Conservation (phyloP, 2,113 vertebrate genomes). For the Rana temporaria region DNA sequence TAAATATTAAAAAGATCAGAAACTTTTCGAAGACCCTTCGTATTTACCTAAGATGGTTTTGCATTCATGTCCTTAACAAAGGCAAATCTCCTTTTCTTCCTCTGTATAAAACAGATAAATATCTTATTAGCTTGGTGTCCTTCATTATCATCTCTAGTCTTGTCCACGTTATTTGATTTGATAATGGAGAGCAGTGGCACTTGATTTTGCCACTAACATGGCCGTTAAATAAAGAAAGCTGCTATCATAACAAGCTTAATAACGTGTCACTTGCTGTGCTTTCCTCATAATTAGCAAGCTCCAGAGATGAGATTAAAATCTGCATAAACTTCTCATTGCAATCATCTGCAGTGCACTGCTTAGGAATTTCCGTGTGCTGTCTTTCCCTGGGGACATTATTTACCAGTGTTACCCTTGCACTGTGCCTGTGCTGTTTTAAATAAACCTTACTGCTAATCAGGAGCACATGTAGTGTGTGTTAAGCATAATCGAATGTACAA, state of each 20-base stretch:
- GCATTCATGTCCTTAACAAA: neutral
- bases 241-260: constrained; percentile 52
- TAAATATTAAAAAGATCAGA: too few relatives aligned
- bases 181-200: neutral
- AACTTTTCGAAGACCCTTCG: too few relatives aligned
- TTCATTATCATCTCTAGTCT: neutral
- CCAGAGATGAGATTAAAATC: constrained; percentile 46
- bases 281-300: constrained; percentile 46
- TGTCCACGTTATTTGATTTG: neutral
- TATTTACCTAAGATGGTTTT: too few relatives aligned
- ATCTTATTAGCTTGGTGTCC: neutral
- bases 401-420: neutral
- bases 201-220: constrained; percentile 24
- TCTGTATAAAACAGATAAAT: neutral
- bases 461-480: too few relatives aligned
- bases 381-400: constrained; percentile 8
- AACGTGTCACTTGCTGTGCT: constrained; percentile 39
- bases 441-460: too few relatives aligned
- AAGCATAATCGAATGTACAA: too few relatives aligned
- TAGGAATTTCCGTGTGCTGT: constrained; percentile 20
- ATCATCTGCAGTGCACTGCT: constrained; percentile 32
- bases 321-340: constrained; percentile 41
- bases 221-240: constrained; percentile 42
- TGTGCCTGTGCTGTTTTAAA: neutral
- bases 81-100: neutral